Percentiles rank a stretch among this genome's conserved stretches.
These are phyloP conservation scores for Stegophylla sp. DNA, from an alignment of 2,888 invertebrate genomes.

Conservation along the genomic window DNA sequence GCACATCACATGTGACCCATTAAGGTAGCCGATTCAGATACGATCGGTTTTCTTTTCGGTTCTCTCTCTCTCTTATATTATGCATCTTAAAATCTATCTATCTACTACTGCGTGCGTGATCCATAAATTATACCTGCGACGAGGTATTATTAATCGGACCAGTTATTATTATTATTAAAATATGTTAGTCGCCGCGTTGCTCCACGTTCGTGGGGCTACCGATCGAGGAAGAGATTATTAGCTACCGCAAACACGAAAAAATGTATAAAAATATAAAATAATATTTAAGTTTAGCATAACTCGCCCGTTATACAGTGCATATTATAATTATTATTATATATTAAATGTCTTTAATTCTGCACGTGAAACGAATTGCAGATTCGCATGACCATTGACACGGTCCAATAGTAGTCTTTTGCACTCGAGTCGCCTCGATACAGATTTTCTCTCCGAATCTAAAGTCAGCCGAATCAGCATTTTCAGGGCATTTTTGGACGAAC, in stretches of 20 bases:
- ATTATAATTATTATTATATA: too few relatives aligned
- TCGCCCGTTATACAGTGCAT: too few relatives aligned
- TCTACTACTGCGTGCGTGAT: not conserved
- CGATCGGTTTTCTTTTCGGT: constrained; percentile 15
- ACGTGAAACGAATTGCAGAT: too few relatives aligned
- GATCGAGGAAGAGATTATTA: not conserved
- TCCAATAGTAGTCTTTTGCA: too few relatives aligned
- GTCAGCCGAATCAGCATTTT: too few relatives aligned
- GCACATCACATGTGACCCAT: constrained; percentile 23
- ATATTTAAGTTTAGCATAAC: not conserved
- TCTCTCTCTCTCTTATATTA: not conserved
- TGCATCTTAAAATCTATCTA: too few relatives aligned
- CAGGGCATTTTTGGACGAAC: too few relatives aligned
- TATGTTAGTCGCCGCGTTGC: not conserved
- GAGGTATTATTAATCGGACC: constrained; percentile 41
- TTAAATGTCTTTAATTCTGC: too few relatives aligned
- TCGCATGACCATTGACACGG: too few relatives aligned
- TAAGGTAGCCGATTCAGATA: constrained; percentile 25
- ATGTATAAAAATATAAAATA: not conserved
- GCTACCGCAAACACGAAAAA: too few relatives aligned
- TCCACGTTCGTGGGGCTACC: not conserved
- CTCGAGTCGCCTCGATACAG: too few relatives aligned
- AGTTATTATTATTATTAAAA: constrained; percentile 16
- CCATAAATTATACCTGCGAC: constrained; percentile 40
- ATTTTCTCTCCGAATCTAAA: too few relatives aligned